These are phyloP conservation scores for Galago senegalensis DNA, from an alignment of 2,797 vertebrate species.

Conservation along the genomic window DNA sequence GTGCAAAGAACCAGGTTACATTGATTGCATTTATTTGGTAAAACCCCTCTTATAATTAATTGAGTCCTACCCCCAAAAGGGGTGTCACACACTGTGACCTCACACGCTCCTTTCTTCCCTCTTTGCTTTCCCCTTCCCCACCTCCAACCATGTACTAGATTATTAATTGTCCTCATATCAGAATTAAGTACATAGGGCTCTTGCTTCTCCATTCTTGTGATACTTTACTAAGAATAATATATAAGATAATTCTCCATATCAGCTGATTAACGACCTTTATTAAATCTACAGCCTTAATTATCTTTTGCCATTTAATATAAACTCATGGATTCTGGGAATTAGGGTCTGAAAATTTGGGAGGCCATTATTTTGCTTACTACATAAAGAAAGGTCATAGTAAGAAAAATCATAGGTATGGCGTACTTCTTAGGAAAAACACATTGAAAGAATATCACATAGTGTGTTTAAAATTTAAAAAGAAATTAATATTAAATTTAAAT, in stretches of 20 bases:
- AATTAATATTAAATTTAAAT: background rate
- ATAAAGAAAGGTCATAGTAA: background rate
- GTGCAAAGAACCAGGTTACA: too few relatives aligned
- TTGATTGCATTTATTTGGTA: too few relatives aligned
- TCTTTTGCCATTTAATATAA: background rate
- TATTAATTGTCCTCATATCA: too few relatives aligned
- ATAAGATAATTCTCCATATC: background rate
- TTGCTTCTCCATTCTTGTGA: too few relatives aligned
- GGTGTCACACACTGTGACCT: too few relatives aligned
- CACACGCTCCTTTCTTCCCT: too few relatives aligned
- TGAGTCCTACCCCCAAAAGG: too few relatives aligned
- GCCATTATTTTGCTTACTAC: background rate
- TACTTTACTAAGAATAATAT: too few relatives aligned
- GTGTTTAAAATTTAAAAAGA: background rate
- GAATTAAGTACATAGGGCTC: too few relatives aligned
- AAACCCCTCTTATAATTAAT: too few relatives aligned
- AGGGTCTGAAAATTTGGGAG: background rate
- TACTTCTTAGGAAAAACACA: background rate
- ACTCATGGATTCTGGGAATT: background rate
- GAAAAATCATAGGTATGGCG: background rate
- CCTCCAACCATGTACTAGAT: too few relatives aligned
- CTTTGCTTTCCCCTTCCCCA: too few relatives aligned
- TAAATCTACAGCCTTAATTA: background rate
- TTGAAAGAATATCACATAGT: background rate
- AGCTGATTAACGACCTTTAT: background rate